Percentiles rank a stretch among this genome's conserved stretches.
phyloP scores from a whole-genome alignment of 2,797 vertebrate genomes.

The Morelia viridis region DNA sequence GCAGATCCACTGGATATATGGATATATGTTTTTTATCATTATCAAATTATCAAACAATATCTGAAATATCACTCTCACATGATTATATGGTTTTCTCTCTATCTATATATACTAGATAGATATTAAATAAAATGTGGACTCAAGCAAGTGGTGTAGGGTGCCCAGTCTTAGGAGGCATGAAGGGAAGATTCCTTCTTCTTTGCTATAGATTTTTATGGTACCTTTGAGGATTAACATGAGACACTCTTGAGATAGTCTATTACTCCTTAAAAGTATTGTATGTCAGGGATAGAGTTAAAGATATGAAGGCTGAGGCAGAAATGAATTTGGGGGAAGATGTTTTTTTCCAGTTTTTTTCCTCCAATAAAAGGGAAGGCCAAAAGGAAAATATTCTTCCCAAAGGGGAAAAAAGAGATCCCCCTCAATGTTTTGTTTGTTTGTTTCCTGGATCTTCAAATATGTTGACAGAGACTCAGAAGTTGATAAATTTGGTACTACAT shows the following conservation, averaged over 20 bases:
- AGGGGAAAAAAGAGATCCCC: neutral
- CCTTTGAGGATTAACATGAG: neutral
- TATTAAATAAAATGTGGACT: neutral
- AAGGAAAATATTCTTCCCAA: neutral
- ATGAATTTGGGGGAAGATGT: neutral
- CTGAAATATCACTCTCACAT: neutral
- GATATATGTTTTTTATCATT: neutral
- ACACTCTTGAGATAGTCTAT: neutral
- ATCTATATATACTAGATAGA: neutral
- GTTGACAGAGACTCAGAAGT: neutral
- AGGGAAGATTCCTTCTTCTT: neutral
- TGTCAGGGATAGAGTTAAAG: neutral
- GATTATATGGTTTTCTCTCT: accelerated
- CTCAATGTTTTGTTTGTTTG: neutral
- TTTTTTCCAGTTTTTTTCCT: neutral
- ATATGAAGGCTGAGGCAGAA: neutral
- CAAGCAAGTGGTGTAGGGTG: neutral
- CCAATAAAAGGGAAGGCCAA: neutral
- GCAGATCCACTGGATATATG: conserved; percentile 17
- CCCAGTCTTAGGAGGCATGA: neutral
- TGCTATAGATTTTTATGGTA: neutral
- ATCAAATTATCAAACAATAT: neutral
- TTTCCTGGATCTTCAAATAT: neutral
- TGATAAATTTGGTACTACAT: neutral
- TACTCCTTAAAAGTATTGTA: neutral